Conservation (phyloP, 2,113 vertebrate genomes). For the Nannospalax galili region DNA sequence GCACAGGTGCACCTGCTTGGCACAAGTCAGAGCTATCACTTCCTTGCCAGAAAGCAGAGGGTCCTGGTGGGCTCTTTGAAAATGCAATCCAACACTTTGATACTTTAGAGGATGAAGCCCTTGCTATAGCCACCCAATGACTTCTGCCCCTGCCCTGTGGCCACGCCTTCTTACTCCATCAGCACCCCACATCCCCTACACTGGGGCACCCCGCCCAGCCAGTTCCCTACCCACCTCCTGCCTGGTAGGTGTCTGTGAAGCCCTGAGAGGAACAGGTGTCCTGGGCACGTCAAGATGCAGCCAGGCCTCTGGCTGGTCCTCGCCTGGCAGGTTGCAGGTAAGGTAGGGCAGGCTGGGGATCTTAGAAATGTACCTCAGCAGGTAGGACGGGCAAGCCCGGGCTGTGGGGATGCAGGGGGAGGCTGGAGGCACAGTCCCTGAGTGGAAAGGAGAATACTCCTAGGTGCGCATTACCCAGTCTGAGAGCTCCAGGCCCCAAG, state of each 20-base stretch:
- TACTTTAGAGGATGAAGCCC: background rate
- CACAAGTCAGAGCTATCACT: background rate
- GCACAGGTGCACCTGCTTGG: background rate
- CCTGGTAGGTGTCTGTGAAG: background rate
- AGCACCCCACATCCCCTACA: background rate
- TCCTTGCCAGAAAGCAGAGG: background rate
- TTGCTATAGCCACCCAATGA: too few species aligned
- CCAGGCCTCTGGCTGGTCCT: slow-evolving; percentile 63
- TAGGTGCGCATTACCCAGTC: background rate
- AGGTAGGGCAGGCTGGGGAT: background rate
- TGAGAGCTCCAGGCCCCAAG: background rate
- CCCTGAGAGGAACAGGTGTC: background rate
- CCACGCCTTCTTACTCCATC: background rate
- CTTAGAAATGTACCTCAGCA: background rate
- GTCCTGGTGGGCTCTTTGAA: background rate
- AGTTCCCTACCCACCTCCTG: background rate
- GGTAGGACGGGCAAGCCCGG: background rate
- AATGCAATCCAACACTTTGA: background rate
- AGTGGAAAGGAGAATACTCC: background rate
- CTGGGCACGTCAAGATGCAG: slow-evolving; percentile 30
- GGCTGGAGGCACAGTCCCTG: fast-evolving
- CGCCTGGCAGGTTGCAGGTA: slow-evolving; percentile 61
- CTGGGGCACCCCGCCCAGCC: background rate
- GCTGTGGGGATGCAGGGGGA: fast-evolving
- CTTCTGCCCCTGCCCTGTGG: background rate